Percentiles rank a stretch among this genome's conserved stretches.
phyloP scores from a whole-genome alignment of 2,888 invertebrate species.

The Erannis defoliaria region DNA sequence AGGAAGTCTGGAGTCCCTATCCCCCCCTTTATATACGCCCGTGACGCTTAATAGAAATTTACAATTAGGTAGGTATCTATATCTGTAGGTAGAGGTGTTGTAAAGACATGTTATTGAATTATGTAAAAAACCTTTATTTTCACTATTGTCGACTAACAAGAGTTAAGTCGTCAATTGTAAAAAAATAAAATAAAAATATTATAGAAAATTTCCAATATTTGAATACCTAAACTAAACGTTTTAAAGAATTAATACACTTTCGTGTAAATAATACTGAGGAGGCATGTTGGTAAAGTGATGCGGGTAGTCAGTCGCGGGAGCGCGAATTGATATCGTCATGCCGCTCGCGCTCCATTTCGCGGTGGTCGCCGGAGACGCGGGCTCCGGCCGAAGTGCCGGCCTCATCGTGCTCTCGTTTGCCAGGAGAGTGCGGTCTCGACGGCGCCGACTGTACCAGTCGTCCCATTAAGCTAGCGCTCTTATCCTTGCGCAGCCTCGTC shows the following conservation, averaged over 20 bases:
- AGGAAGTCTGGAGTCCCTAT: too few relatives aligned
- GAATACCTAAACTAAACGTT: conserved; percentile 71
- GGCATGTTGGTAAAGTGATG: conserved; percentile 14
- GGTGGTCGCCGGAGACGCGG: conserved; percentile 81
- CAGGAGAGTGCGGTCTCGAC: conserved; percentile 69
- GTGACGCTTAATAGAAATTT: too few relatives aligned
- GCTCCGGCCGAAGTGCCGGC: conserved; percentile 78
- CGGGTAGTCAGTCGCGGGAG: conserved; percentile 65
- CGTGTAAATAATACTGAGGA: conserved; percentile 37
- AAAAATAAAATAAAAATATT: conserved; percentile 74
- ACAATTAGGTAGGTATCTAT: too few relatives aligned
- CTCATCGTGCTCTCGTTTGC: conserved; percentile 77
- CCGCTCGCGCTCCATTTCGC: conserved; percentile 76
- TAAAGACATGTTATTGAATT: conserved; percentile 29
- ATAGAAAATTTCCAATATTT: conserved; percentile 75
- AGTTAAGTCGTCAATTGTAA: conserved; percentile 79
- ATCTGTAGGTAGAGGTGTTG: not conserved
- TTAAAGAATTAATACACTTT: conserved; percentile 58
- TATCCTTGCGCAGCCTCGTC: conserved; percentile 89
- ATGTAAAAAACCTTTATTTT: conserved; percentile 73
- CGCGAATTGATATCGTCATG: conserved; percentile 81
- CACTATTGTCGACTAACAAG: conserved; percentile 80
- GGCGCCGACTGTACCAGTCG: conserved; percentile 88
- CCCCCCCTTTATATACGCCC: too few relatives aligned
- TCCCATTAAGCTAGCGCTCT: conserved; percentile 86